These are phyloP conservation scores for Chloroclysta siterata DNA, from an alignment of 2,888 invertebrate genomes.

Conservation along the genomic window DNA sequence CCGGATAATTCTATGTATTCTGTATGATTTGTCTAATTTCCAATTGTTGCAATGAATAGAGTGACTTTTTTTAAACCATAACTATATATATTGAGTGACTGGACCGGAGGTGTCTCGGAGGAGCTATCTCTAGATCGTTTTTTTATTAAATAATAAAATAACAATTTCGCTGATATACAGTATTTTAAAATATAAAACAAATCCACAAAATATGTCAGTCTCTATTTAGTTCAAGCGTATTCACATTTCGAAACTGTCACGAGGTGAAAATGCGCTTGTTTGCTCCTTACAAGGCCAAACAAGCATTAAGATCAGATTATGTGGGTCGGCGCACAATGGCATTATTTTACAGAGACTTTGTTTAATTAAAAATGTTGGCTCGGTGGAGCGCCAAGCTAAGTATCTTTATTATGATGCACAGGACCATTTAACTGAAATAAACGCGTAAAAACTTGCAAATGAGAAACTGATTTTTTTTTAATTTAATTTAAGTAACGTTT, in stretches of 20 bases:
- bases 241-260: neutral
- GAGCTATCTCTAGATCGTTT: too few relatives aligned
- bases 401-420: neutral
- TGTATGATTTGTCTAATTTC: too few relatives aligned
- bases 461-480: too few relatives aligned
- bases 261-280: neutral
- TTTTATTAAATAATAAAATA: too few relatives aligned
- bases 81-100: too few relatives aligned
- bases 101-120: too few relatives aligned
- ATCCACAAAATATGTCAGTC: too few relatives aligned
- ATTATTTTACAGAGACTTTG: slow-evolving; percentile 11
- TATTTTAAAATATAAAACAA: too few relatives aligned
- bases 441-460: neutral
- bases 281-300: slow-evolving; percentile 6
- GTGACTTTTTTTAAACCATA: too few relatives aligned
- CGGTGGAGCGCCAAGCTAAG: slow-evolving; percentile 51
- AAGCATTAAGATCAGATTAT: slow-evolving; percentile 16
- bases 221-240: neutral
- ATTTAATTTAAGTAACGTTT: too few relatives aligned
- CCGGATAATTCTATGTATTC: neutral
- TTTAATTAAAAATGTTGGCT: slow-evolving; percentile 48
- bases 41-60: too few relatives aligned
- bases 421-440: neutral
- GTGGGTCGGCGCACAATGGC: slow-evolving; percentile 38
- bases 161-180: too few relatives aligned